phyloP scores from a whole-genome alignment of 53 echinoderm and acorn worm genomes.

The Temnopleurus reevesii region DNA sequence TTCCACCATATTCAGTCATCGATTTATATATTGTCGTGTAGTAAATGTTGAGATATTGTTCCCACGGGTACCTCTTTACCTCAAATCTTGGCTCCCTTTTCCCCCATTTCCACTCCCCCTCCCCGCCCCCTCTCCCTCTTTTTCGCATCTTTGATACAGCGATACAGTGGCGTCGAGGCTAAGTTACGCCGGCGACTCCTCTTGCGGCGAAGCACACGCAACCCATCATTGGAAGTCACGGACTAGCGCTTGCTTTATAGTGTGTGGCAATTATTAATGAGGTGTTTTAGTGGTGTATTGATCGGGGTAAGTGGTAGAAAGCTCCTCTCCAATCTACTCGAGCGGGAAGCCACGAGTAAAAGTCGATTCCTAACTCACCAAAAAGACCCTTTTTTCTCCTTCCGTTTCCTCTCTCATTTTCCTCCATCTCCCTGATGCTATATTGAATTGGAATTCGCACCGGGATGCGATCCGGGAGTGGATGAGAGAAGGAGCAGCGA shows the following conservation, averaged over 20 bases:
- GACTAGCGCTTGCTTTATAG: slow-evolving; percentile 48
- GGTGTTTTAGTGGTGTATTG: slow-evolving; percentile 59
- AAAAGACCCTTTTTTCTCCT: slow-evolving; percentile 46
- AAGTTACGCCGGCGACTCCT: background rate
- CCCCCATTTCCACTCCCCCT: background rate
- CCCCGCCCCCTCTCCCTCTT: background rate
- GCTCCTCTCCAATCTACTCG: slow-evolving; percentile 38
- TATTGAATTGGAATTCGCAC: slow-evolving; percentile 42
- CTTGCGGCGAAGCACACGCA: background rate
- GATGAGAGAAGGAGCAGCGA: background rate
- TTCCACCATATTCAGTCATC: background rate
- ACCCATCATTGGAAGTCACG: slow-evolving; percentile 48
- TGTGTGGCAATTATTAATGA: slow-evolving; percentile 57
- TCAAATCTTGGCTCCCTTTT: background rate
- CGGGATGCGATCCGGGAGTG: background rate
- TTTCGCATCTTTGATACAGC: background rate
- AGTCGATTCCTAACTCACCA: slow-evolving; percentile 48
- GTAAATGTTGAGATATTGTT: background rate
- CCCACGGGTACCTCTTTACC: background rate
- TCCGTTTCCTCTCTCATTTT: slow-evolving; percentile 5
- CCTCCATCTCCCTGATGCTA: slow-evolving; percentile 8
- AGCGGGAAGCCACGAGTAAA: slow-evolving; percentile 52
- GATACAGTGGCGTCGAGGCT: background rate
- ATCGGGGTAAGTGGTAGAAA: slow-evolving; percentile 40
- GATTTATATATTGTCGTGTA: background rate